These are phyloP conservation scores for Scomber japonicus DNA, from an alignment of 2,113 vertebrate genomes.

Conservation along the genomic window DNA sequence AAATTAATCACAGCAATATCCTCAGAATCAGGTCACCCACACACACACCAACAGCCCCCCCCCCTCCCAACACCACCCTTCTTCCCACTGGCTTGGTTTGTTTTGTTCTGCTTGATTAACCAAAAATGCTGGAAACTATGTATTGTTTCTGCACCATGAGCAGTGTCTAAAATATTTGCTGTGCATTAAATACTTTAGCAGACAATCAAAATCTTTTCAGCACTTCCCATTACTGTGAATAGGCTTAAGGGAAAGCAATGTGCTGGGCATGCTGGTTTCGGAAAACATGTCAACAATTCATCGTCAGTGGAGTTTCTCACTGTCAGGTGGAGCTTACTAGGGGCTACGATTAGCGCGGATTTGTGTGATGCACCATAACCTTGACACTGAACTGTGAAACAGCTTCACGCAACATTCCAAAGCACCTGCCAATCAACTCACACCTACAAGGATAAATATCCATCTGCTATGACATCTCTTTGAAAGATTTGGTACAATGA, in stretches of 20 bases:
- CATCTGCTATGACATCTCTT: slow-evolving; percentile 62
- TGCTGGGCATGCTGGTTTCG: slow-evolving; percentile 71
- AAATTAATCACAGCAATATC: slow-evolving; percentile 55
- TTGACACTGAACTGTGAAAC: slow-evolving; percentile 81
- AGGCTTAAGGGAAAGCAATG: slow-evolving; percentile 80
- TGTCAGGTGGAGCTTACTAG: slow-evolving; percentile 83
- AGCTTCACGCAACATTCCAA: slow-evolving; percentile 81
- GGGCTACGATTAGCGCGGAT: slow-evolving; percentile 81
- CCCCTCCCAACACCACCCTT: background rate
- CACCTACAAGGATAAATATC: slow-evolving; percentile 77
- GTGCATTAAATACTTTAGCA: slow-evolving; percentile 84
- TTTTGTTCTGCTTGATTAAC: slow-evolving; percentile 85
- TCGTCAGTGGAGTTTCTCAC: slow-evolving; percentile 66
- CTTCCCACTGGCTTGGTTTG: slow-evolving; percentile 75
- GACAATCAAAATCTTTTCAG: slow-evolving; percentile 85
- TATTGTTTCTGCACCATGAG: slow-evolving; percentile 84
- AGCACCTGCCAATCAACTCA: slow-evolving; percentile 79
- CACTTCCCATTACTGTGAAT: slow-evolving; percentile 74
- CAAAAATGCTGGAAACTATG: slow-evolving; percentile 80
- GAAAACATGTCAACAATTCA: slow-evolving; percentile 82
- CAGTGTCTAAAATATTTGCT: slow-evolving; percentile 85
- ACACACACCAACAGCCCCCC: slow-evolving; percentile 39
- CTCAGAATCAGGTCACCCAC: slow-evolving; percentile 57
- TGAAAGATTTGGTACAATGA: slow-evolving; percentile 58
- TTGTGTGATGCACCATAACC: slow-evolving; percentile 81